Evolutionary conservation across 1,140 invertebrate species (phyloP).

Genomic region (Microplitis demolitor): DNA sequence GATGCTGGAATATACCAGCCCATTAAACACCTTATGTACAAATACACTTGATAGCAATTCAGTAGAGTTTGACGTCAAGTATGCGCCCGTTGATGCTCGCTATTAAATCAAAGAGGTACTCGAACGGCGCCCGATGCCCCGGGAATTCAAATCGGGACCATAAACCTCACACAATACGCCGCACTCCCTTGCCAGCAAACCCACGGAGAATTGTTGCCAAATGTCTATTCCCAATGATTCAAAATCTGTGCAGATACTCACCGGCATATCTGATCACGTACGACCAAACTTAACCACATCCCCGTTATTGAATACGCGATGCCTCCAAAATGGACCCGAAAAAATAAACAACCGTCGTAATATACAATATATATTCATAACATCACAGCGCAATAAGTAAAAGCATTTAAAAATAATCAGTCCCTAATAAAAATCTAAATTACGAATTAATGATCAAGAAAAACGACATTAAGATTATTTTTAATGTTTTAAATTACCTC

Average conservation of each 20-base stretch:
- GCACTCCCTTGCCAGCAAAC: neutral
- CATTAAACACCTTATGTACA: too few species aligned
- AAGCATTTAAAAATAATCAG: conserved; percentile 4
- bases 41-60: neutral
- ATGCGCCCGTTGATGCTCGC: conserved; percentile 48
- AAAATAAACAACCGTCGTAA: neutral
- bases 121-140: conserved; percentile 47
- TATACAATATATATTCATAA: too few species aligned
- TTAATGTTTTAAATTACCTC: conserved; percentile 18
- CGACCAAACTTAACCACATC: neutral
- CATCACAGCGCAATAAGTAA: neutral
- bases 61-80: neutral
- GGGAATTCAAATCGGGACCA: conserved; percentile 46
- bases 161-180: neutral
- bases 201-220: conserved; percentile 36
- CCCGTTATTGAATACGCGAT: too few species aligned
- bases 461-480: conserved; percentile 3
- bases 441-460: neutral
- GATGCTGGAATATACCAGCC: too few species aligned
- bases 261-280: neutral
- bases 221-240: conserved; percentile 33
- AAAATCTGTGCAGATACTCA: neutral
- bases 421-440: too few species aligned
- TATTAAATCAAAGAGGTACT: conserved; percentile 57
- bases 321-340: neutral